Evolutionary conservation across 2,113 vertebrate species (phyloP), one percentile per base, ranked within the genome.

Genomic region (Sorex araneus): DNA sequence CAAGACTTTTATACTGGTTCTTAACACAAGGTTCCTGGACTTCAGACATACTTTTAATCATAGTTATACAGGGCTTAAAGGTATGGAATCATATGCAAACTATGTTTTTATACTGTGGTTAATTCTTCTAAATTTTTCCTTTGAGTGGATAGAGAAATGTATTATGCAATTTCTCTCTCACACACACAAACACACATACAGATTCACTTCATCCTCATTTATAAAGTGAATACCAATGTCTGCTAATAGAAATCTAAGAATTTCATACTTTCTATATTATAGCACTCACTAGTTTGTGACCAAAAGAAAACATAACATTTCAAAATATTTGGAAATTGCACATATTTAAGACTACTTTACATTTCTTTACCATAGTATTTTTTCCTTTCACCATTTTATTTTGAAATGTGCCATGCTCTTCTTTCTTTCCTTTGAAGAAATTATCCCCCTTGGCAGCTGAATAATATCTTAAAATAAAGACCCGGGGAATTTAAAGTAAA

Each of bases 381-480:
- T 78, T 95, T 94, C 63, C 18, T 92, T 95, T 89, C 67, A 86
- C n/a, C 43, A 91, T 71, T 95, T 94, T 84, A 86, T 95, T 95
- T 95, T 66, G 93, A 95, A 96, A 95, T 85, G 83, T 84, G 40
- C 60, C 30, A 43, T 81, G 36, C 45, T 78, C 45, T 50, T 40
- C 27, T 89, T 88, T 34, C 16, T 67, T 80, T 75, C 76, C 74
- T 77, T 43, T 32, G 1, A 40, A 66, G 77, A 92, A 50, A 28
- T 69, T 76, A 64, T 70, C 28, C 66, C 25, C 75, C 40, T 81
- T 95, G 96, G 89, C 92, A 91, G 34, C 89, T 87, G 89, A 95
- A 45, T 87, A 92, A 69, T 89, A 82, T 93, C 92, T 93, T 94
- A 96, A 93, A 96, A 97, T 93, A 96, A 93, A 94, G 89, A 60